These are phyloP conservation scores for Rachycentron canadum DNA, from an alignment of 2,797 vertebrate genomes.

Conservation along the genomic window DNA sequence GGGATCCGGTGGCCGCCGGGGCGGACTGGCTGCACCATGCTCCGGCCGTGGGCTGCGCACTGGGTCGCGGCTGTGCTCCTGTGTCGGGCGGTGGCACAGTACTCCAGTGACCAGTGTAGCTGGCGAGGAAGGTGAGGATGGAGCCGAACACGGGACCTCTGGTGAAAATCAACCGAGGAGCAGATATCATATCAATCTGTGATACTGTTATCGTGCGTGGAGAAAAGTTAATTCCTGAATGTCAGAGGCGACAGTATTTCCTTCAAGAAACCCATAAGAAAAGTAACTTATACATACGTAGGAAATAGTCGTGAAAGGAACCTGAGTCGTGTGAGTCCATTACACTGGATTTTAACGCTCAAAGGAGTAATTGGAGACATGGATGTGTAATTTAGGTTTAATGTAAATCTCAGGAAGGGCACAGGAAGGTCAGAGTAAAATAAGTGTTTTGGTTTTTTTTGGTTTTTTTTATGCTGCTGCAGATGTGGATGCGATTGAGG, in stretches of 20 bases:
- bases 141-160: background rate
- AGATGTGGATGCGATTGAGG: background rate
- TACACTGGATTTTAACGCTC: slow-evolving; percentile 14
- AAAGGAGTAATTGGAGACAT: slow-evolving; percentile 36
- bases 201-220: background rate
- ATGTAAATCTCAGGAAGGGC: slow-evolving; percentile 30
- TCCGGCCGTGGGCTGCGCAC: slow-evolving; percentile 66
- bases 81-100: slow-evolving; percentile 86
- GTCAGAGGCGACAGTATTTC: background rate
- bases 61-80: slow-evolving; percentile 81
- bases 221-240: background rate
- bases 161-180: background rate
- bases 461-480: too few relatives aligned
- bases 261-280: background rate
- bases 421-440: slow-evolving; percentile 3
- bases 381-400: slow-evolving; percentile 47
- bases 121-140: slow-evolving; percentile 92
- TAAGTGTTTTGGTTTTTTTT: background rate
- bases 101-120: slow-evolving; percentile 94
- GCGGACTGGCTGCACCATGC: slow-evolving; percentile 65
- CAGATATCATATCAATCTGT: background rate
- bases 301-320: too few relatives aligned
- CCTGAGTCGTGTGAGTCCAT: slow-evolving; percentile 10
- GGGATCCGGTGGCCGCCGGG: slow-evolving; percentile 42
- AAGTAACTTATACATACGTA: background rate